Base-by-base conservation (phyloP, 2,888 invertebrate genomes). In the Plagiodera versicolora region DNA sequence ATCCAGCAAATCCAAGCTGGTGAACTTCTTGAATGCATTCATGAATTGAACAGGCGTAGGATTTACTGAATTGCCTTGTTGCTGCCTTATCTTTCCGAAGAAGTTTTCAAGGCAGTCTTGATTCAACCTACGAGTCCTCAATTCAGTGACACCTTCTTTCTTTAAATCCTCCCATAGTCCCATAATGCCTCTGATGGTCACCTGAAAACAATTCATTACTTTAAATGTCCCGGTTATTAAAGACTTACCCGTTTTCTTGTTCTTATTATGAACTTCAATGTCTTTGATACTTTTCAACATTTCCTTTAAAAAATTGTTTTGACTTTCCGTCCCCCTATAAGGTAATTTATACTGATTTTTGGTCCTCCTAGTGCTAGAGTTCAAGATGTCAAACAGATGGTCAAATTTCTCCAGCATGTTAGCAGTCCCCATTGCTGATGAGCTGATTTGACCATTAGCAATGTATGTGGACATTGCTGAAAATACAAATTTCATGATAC, bases 381-480 rank as follows among this genome's bases (percentile, higher is more conserved):
- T 39, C n/a, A 16, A 16, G 39, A 39, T 39, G 39, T 39, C 39
- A 8, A 39, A 39, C 9, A 39, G 10, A 39, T 39, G 39, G 16
- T 39, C 39, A 39, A 39, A 39, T 39, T 39, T 39, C 10, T 39
- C 39, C 16, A 39, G 39, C n/a, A 39, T 14, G 10, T 39, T 39
- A 4, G 39, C 39, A 6, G 39, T 39, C 4, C 16, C 16, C 3
- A 39, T 10, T 5, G 39, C 44, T 5, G 18, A 18, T 11, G 49
- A n/a, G 19, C 49, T 20, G 1, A 48, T n/a, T 18, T 48, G 20
- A 24, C 49, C 49, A 18, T 17, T 48, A 24, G 49, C 14, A 20
- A 48, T 48, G 18, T 17, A 53, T 35, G 35, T 53, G 9, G 44
- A 19, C 16, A 53, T 53, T 11, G 53, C 53, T 53, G 14, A n/a